Conservation (phyloP, 2,888 invertebrate species). For the Drosophila mulleri region DNA sequence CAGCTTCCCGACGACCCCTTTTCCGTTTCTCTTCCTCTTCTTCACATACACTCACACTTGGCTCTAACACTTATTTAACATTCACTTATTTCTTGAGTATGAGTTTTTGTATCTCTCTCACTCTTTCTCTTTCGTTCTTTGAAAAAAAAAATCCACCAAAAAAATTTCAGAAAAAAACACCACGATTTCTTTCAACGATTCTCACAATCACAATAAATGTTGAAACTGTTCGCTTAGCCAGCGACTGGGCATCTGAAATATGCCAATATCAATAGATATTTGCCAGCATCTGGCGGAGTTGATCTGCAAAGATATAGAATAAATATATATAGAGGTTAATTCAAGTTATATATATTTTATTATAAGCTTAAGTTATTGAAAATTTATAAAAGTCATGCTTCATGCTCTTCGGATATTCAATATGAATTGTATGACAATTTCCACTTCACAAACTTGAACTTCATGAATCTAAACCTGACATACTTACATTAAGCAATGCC, state of each 20-base stretch:
- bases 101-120: slow-evolving; percentile 15
- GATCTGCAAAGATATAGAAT: slow-evolving; percentile 40
- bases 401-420: background rate
- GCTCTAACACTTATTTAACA: slow-evolving; percentile 25
- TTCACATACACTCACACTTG: slow-evolving; percentile 17
- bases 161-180: slow-evolving; percentile 24
- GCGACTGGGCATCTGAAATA: slow-evolving; percentile 4
- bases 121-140: background rate
- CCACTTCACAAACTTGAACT: background rate
- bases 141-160: slow-evolving; percentile 10
- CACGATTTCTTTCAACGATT: slow-evolving; percentile 12
- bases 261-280: slow-evolving; percentile 18
- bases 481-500: background rate
- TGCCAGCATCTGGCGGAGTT: slow-evolving; percentile 6
- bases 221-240: slow-evolving; percentile 16
- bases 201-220: slow-evolving; percentile 32
- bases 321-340: background rate
- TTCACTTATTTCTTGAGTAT: slow-evolving; percentile 30
- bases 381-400: background rate
- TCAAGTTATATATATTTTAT: background rate
- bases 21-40: background rate
- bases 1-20: slow-evolving; percentile 30
- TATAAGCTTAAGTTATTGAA: too few species aligned
- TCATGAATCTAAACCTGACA: background rate
- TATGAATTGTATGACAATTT: too few species aligned